Base-by-base conservation (phyloP, 1,140 invertebrate species). In the Cydia pomonella region DNA sequence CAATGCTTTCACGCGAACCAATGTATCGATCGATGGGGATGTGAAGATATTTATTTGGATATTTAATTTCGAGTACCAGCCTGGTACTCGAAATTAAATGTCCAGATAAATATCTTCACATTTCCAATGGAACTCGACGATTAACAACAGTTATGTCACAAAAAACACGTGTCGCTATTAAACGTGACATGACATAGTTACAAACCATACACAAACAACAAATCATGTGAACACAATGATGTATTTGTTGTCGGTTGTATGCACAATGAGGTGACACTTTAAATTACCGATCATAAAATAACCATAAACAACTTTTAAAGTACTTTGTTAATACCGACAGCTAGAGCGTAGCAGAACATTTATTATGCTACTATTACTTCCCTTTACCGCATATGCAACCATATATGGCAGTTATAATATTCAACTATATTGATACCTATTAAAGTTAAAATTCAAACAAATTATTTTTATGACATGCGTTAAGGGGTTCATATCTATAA, bases 271-370 rank as follows among this genome's bases (percentile, higher is more conserved):
- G 16, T 33, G 29, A 33, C 6, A n/a, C 16, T 44, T 16, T 27
- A n/a, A 69, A 69, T 69, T 69, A 12, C 27, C 27, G 29, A 21
- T 69, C 27, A 38, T 69, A 69, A 69, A 69, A 33, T 18, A 33
- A 33, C 18, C 33, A n/a, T 69, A 33, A 69, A 69, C 63, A 66
- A 25, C n/a, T 53, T 59, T 59, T 59, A 59, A 59, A 59, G 50
- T 53, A 59, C 18, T 21, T 18, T n/a, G 47, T 47, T 53, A n/a
- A 53, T 1, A 4, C n/a, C 3, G n/a, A 53, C 16, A 53, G 50
- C 50, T 47, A 47, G 44, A 47, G 44, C 16, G 16, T 47, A 47
- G 44, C 44, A 3, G 13, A 53, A 18, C 2, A 2, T n/a, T 18
- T 53, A 53, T 53, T 53, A 7, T 53, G 50, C n/a, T 18, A n/a